Conservation (phyloP, 2,113 vertebrate species). For the Zonotrichia leucophrys region DNA sequence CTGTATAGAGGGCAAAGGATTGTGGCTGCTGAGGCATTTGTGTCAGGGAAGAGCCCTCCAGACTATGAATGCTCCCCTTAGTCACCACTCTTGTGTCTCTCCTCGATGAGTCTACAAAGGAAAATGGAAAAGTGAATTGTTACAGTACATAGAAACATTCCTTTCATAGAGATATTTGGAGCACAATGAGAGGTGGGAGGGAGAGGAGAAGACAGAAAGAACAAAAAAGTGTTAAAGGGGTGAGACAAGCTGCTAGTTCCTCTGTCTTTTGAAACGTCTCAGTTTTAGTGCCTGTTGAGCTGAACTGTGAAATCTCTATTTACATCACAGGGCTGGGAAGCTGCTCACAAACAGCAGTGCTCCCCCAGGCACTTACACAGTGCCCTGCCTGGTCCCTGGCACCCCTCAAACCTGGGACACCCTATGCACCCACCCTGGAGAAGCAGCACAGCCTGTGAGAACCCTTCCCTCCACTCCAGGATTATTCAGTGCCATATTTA, state of each 20-base stretch:
- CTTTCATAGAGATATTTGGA: not conserved
- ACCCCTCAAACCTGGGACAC: not conserved
- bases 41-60: not conserved
- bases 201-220: not conserved
- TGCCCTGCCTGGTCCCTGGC: not conserved
- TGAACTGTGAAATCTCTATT: not conserved
- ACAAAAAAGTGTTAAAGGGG: not conserved
- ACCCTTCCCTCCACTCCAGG: not conserved
- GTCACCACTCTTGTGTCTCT: not conserved
- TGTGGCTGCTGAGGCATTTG: not conserved
- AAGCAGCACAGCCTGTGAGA: not conserved
- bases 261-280: not conserved
- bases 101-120: not conserved
- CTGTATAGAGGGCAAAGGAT: not conserved
- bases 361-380: not conserved
- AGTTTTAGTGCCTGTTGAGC: not conserved
- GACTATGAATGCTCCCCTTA: not conserved
- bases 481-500: not conserved
- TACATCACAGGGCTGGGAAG: not conserved
- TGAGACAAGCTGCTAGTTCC: not conserved
- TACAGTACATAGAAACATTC: not conserved
- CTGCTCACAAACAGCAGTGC: not conserved
- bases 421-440: rapidly evolving
- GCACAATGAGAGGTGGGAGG: rapidly evolving
- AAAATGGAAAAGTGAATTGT: not conserved